Evolutionary conservation across 2,113 vertebrate species (phyloP).

Genomic region (Mesitornis unicolor): DNA sequence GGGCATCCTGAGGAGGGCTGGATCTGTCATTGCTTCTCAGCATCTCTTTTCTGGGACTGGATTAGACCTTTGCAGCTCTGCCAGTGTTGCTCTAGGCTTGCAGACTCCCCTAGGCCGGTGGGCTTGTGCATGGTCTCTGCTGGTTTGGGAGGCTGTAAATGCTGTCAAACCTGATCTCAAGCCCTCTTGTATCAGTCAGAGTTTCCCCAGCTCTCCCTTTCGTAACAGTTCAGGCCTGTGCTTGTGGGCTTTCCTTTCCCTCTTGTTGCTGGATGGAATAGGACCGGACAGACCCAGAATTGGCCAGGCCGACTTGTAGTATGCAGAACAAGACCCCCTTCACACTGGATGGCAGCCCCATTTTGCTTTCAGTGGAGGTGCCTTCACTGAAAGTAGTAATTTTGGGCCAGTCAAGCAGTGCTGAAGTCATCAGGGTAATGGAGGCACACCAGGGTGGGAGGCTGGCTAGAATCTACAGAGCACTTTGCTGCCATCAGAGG

Average conservation of each 20-base stretch:
- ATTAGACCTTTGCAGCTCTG: not conserved
- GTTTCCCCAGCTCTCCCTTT: not conserved
- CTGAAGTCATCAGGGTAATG: not conserved
- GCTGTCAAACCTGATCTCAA: not conserved
- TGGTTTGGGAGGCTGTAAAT: not conserved
- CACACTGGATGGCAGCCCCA: accelerated
- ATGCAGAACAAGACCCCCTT: not conserved
- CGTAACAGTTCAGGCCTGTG: accelerated
- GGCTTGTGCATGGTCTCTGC: not conserved
- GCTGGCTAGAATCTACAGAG: not conserved
- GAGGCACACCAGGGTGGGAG: accelerated
- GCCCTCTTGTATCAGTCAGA: not conserved
- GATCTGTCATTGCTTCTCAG: not conserved
- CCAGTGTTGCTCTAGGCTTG: not conserved
- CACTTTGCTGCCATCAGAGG: not conserved
- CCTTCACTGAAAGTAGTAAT: not conserved
- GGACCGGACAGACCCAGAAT: not conserved
- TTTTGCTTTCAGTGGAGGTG: not conserved
- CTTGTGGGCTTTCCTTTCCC: not conserved
- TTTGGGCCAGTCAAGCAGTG: not conserved
- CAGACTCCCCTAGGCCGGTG: not conserved
- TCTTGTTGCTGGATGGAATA: not conserved
- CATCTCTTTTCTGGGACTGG: not conserved
- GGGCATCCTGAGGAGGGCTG: not conserved
- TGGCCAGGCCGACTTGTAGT: not conserved